Conservation (phyloP, 2,113 vertebrate genomes). For the Paraplagusia blochii region DNA sequence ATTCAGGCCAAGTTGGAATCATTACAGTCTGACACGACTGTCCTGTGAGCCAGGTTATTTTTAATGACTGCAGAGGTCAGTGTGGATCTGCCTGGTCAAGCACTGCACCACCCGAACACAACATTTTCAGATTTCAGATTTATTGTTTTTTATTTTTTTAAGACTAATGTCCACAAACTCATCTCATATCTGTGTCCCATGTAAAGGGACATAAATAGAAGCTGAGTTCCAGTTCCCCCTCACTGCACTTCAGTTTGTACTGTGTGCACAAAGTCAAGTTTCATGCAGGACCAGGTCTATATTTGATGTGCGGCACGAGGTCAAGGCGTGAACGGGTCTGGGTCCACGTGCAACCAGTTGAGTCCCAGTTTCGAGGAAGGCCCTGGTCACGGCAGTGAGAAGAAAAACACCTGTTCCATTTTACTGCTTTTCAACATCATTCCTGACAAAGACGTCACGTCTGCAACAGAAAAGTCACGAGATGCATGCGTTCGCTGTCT, state of each 20-base stretch:
- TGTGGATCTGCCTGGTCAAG: slow-evolving; percentile 27
- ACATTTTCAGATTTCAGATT: no score
- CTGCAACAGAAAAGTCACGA: no score
- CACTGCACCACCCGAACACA: background rate
- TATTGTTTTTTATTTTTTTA: no score
- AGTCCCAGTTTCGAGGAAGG: background rate
- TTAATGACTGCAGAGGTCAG: background rate
- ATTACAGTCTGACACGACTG: background rate
- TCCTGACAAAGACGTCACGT: no score
- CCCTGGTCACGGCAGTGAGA: no score
- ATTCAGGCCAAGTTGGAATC: background rate
- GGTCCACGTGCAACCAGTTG: slow-evolving; percentile 18
- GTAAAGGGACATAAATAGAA: no score
- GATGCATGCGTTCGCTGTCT: no score
- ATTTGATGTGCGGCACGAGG: slow-evolving; percentile 47
- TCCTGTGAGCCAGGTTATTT: background rate
- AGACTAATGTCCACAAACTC: no score
- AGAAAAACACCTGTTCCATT: no score
- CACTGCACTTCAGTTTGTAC: background rate
- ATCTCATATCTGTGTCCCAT: no score
- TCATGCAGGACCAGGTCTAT: slow-evolving; percentile 28
- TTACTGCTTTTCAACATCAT: no score
- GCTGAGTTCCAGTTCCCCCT: no score
- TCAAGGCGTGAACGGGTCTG: slow-evolving; percentile 10
- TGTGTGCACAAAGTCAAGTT: slow-evolving; percentile 6